phyloP scores from a whole-genome alignment of 2,113 vertebrate species.

The Gorsachius goisagi region DNA sequence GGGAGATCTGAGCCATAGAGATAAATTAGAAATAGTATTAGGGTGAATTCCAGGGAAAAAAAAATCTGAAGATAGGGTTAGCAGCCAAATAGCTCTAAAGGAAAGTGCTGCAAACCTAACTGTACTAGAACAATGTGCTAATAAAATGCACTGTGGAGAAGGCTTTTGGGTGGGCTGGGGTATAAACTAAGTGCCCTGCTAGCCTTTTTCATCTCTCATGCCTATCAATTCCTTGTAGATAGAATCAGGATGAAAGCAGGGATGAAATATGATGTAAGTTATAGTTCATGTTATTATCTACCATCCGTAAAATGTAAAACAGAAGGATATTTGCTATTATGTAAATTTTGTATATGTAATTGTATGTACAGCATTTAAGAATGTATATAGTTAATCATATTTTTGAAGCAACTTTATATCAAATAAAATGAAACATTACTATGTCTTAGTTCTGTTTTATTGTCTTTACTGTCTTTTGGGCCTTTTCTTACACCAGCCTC shows the following conservation, averaged over 20 bases:
- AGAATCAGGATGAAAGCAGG: constrained; percentile 6
- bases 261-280: background rate
- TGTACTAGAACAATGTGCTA: background rate
- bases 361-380: constrained; percentile 48
- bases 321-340: background rate
- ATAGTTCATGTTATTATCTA: background rate
- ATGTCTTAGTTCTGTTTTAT: background rate
- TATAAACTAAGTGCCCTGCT: background rate
- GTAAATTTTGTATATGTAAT: constrained; percentile 51
- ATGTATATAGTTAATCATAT: constrained; percentile 55
- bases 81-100: background rate
- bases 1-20: background rate
- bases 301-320: background rate
- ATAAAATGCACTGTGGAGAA: background rate
- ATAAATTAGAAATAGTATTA: background rate
- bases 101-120: background rate
- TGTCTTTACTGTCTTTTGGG: background rate
- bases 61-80: background rate
- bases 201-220: background rate
- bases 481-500: background rate
- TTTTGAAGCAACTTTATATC: constrained; percentile 57
- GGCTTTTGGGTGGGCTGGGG: background rate
- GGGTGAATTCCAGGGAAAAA: background rate
- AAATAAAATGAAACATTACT: constrained; percentile 52
- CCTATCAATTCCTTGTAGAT: background rate